Conservation (phyloP, 1,140 invertebrate species). For the Drosophila parvula region DNA sequence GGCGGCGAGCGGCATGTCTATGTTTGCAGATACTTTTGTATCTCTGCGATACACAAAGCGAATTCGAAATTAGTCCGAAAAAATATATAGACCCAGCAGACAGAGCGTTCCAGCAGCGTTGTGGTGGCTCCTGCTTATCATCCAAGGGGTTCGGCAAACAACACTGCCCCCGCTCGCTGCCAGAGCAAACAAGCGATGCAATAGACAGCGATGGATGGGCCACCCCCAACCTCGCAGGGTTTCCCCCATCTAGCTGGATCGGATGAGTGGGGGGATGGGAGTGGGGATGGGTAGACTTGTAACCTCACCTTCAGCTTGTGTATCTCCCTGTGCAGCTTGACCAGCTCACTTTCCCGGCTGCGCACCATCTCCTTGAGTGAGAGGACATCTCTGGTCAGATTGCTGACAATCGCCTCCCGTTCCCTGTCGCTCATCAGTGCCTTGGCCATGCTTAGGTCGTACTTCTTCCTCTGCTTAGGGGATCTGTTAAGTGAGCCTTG, state of each 20-base stretch:
- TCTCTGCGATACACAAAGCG: slow-evolving; percentile 57
- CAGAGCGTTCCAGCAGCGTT: background rate
- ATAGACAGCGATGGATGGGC: slow-evolving; percentile 50
- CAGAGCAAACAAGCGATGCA: slow-evolving; percentile 56
- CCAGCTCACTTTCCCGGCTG: slow-evolving; percentile 61
- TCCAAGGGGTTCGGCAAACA: slow-evolving; percentile 44
- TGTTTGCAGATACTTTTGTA: slow-evolving; percentile 56
- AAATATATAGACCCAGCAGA: slow-evolving; percentile 4
- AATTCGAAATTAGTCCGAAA: slow-evolving; percentile 73
- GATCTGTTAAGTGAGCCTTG: slow-evolving; percentile 1
- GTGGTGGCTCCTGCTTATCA: slow-evolving; percentile 58
- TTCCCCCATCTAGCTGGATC: background rate
- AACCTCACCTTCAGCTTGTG: slow-evolving; percentile 86
- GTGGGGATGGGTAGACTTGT: background rate
- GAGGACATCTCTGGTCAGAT: slow-evolving; percentile 52
- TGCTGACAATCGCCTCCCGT: slow-evolving; percentile 49
- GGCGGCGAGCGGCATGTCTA: slow-evolving; percentile 17
- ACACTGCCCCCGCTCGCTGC: slow-evolving; percentile 7
- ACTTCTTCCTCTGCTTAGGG: background rate
- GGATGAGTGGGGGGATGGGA: background rate
- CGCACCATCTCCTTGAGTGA: slow-evolving; percentile 62
- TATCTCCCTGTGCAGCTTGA: slow-evolving; percentile 86
- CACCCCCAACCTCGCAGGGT: slow-evolving; percentile 2
- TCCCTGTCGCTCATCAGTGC: slow-evolving; percentile 43
- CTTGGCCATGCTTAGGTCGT: slow-evolving; percentile 28